These are phyloP conservation scores for Acheta domesticus DNA, from an alignment of 2,888 invertebrate genomes.

Conservation along the genomic window DNA sequence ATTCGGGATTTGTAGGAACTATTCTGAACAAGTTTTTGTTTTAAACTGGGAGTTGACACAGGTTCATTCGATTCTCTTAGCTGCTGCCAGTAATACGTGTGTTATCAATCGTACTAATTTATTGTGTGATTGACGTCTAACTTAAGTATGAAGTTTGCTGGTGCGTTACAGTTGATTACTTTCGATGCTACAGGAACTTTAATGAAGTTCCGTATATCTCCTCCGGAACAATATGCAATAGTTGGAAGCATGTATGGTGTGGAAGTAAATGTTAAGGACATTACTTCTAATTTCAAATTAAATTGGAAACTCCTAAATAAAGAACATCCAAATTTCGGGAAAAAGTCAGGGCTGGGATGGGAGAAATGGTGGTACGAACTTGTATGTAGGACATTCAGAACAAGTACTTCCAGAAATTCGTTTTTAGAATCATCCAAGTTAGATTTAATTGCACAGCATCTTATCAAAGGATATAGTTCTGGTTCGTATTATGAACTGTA, in stretches of 20 bases:
- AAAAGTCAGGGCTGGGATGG: not conserved
- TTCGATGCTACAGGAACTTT: conserved; percentile 19
- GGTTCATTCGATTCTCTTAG: no score
- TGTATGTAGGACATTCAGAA: not conserved
- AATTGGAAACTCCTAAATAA: not conserved
- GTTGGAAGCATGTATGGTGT: not conserved
- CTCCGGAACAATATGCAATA: not conserved
- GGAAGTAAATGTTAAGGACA: not conserved
- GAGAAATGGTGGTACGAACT: conserved; percentile 22
- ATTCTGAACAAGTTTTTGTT: no score
- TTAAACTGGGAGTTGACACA: no score
- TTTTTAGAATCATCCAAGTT: not conserved
- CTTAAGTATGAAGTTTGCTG: no score
- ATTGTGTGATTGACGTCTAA: no score
- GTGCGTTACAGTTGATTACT: not conserved
- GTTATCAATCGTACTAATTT: no score
- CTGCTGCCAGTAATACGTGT: no score
- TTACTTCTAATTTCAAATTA: not conserved
- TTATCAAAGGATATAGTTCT: not conserved
- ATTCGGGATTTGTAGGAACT: no score
- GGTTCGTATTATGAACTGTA: not conserved
- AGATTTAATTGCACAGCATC: not conserved
- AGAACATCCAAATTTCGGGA: conserved; percentile 19
- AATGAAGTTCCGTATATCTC: not conserved
- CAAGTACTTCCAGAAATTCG: not conserved